A percentile compares a stretch with the other conserved stretches of the same genome.
Conservation (phyloP, 2,113 vertebrate genomes). For the Microcebus murinus region DNA sequence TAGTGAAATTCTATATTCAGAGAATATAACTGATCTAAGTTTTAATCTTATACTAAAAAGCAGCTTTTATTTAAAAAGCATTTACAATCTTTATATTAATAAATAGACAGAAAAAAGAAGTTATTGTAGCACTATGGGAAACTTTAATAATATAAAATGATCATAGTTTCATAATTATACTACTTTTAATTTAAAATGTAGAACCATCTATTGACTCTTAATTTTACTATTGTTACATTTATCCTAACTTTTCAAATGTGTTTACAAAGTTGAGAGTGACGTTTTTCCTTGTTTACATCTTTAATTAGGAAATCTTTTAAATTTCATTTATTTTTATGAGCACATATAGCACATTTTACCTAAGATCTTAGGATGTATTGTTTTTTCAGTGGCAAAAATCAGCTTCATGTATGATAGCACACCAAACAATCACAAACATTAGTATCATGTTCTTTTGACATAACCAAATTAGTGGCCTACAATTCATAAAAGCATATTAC, state of each 20-base stretch:
- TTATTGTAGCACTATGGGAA: neutral
- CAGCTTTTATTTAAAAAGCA: neutral
- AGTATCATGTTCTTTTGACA: neutral
- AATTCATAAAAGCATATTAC: neutral
- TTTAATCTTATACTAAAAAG: neutral
- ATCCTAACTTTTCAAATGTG: neutral
- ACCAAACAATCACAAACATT: neutral
- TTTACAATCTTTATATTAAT: neutral
- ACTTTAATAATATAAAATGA: neutral
- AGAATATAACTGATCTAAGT: neutral
- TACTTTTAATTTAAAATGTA: neutral
- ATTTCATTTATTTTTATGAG: neutral
- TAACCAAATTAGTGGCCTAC: neutral
- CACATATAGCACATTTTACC: neutral
- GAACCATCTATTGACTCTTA: neutral
- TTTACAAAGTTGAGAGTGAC: neutral
- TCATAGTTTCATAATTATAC: neutral
- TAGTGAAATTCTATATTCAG: neutral
- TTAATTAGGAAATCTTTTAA: neutral
- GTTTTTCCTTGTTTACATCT: neutral
- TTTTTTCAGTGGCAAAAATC: neutral
- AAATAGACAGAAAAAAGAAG: neutral
- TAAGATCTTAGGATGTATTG: neutral
- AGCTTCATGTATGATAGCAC: neutral
- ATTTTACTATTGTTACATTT: neutral